Evolutionary conservation across 2,797 vertebrate species (phyloP).

Genomic region (Syngnathus acus): DNA sequence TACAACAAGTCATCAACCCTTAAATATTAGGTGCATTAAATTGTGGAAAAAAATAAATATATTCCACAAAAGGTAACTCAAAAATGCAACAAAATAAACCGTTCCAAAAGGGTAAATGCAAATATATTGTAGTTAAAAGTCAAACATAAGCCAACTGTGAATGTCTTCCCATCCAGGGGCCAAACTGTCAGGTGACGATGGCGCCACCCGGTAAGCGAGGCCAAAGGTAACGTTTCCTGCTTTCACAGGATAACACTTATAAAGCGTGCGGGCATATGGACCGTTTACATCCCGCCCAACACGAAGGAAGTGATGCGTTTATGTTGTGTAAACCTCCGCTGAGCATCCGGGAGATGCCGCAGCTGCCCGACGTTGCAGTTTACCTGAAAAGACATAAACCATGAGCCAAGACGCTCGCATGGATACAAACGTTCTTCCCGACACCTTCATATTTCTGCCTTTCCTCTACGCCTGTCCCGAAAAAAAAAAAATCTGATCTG

Average conservation of each 20-base stretch:
- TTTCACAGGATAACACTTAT: slow-evolving; percentile 26
- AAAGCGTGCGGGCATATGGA: slow-evolving; percentile 27
- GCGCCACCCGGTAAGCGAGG: slow-evolving; percentile 51
- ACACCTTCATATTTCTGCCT: slow-evolving; percentile 19
- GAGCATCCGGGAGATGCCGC: slow-evolving; percentile 41
- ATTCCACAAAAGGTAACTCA: not conserved
- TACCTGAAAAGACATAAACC: slow-evolving; percentile 68
- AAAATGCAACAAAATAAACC: not conserved
- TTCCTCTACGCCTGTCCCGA: not conserved
- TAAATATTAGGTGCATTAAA: not conserved
- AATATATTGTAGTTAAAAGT: not conserved
- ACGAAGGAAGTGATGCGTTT: slow-evolving; percentile 68
- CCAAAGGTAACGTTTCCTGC: slow-evolving; percentile 40
- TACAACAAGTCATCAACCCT: not conserved
- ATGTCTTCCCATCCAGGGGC: slow-evolving; percentile 19
- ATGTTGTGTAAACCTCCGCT: slow-evolving; percentile 59
- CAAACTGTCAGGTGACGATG: slow-evolving; percentile 29
- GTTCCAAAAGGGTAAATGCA: not conserved
- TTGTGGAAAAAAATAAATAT: not conserved
- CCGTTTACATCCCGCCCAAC: slow-evolving; percentile 56
- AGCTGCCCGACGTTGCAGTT: slow-evolving; percentile 55
- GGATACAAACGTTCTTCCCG: slow-evolving; percentile 3
- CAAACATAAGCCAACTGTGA: not conserved
- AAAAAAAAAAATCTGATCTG: not conserved
- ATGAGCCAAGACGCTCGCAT: slow-evolving; percentile 13